Base-by-base conservation (phyloP, 2,888 invertebrate genomes). In the Caenorhabditis zanzibari region DNA sequence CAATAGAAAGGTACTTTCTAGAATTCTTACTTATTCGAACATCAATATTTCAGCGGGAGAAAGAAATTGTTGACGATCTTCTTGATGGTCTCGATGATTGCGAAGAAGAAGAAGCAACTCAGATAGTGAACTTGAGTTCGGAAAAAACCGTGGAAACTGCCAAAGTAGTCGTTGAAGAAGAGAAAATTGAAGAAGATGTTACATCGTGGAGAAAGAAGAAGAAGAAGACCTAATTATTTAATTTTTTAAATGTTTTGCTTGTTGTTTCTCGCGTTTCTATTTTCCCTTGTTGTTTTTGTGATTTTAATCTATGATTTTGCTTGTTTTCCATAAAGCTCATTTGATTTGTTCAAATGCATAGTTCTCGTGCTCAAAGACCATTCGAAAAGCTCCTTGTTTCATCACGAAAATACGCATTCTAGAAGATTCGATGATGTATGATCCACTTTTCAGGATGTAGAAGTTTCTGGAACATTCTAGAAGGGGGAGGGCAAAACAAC, bases 51-150 rank as follows among this genome's bases (percentile, higher is more conserved):
- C 59, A 88, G 86, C 41, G 81, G 28, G 87, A 87, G 61, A 59
- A 76, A 59, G 85, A 82, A 24, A 85, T 85, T 47, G 87, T 86
- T 1, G 76, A 76, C 19, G 84, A 83, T 63, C 54, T 88, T 12
- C 72, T 88, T 24, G 86, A 85, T 22, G 87, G 85, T 12, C 56
- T 88, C 6, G 86, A 83, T 12, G 85, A 82, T 47, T 77, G 74
- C n/a, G 85, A 80, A 28, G 87, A 88, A 47, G 74, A 85, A 63
- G 84, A 87, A 52, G 83, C 77, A 38, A 68, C 61, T 22, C 54
- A 63, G n/a, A 71, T 75, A 52, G 49, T 73, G 14, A 68, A 56
- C 14, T 52, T 54, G 10, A 58, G 64, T 26, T 16, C 66, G 0
- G 35, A 22, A 16, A 16, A 16, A n/a, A 52, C 35, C n/a, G 44